Evolutionary conservation across 2,888 invertebrate species (phyloP), one percentile per base, ranked within the genome.

Genomic region (Auanema sp.): DNA sequence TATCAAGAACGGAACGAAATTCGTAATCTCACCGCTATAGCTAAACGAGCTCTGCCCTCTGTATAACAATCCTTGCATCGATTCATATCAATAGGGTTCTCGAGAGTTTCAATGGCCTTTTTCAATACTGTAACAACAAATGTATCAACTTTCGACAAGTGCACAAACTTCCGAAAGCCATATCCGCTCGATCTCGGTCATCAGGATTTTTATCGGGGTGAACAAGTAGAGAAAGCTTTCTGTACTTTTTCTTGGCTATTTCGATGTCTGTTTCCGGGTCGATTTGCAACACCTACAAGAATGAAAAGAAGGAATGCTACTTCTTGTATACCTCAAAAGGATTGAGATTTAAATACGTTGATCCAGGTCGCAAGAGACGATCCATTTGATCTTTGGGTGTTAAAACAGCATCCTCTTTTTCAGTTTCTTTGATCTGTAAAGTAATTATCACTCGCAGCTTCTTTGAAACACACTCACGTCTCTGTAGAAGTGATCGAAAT

Each of bases 121-220:
- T 94, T 94, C 55, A 97, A 90, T 83, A 94, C 89, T 89, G 78
- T 60, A 74, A 62, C 92, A 52, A 21, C 10, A 5, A 10, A 47
- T 47, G 5, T 21, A 18, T 47, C 10, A 5, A 10, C 16, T 10
- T 47, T 47, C 3, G 21, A 5, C 47, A 16, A 44, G 44, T 12
- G 12, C 91, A 67, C 70, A 61, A 69, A 87, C 86, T 86, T 80
- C 88, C 88, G 84, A 88, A 88, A 16, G 88, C 86, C 72, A 84
- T 84, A 71, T 98, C 94, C 1, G 98, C 93, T 84, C 94, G 88
- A 64, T 97, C 97, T 33, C 89, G 87, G 85, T 98, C 93, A 86
- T 97, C 93, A 87, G 91, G 91, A 87, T 99, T 99, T 87, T 98
- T 99, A 85, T 99, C 98, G 23, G 98, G 98, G 90, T 99, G 98